A percentile compares a stretch with the other conserved stretches of the same genome.
phyloP scores from a whole-genome alignment of 2,888 invertebrate species.

The Callyntrura sp. region DNA sequence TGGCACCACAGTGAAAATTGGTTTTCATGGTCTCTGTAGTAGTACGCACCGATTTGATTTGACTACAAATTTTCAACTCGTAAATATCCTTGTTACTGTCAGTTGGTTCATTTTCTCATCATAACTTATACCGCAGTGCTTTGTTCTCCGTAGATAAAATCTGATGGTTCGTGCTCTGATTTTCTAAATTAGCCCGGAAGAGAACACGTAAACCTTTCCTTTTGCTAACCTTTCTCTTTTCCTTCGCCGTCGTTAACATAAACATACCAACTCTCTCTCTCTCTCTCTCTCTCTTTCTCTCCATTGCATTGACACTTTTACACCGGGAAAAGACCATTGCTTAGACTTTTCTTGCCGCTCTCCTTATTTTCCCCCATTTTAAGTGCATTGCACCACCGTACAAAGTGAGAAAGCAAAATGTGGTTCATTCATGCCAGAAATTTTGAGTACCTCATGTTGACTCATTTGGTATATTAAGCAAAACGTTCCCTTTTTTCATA shows the following conservation, averaged over 20 bases:
- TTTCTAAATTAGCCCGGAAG: conserved; percentile 13
- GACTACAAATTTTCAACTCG: background rate
- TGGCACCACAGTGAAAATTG: background rate
- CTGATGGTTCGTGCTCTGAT: conserved; percentile 34
- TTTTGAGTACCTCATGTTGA: background rate
- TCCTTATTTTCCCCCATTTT: background rate
- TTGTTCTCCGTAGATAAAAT: background rate
- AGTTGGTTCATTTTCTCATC: conserved; percentile 50
- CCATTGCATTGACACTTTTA: background rate
- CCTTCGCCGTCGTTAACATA: background rate
- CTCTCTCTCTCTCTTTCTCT: background rate
- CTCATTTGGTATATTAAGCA: background rate
- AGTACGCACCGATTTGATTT: background rate
- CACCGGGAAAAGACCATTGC: background rate
- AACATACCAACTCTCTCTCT: background rate
- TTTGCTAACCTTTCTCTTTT: conserved; percentile 2
- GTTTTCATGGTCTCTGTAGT: background rate
- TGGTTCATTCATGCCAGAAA: background rate
- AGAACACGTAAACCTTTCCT: conserved; percentile 3
- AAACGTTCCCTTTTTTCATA: background rate
- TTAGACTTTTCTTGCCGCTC: background rate
- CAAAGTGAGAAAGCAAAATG: background rate
- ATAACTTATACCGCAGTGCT: background rate
- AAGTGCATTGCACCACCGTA: background rate
- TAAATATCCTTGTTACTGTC: conserved; percentile 19